Evolutionary conservation across 37 sponge, comb jelly and placozoan species (phyloP).

Genomic region (Aphrocallistes beatrix): DNA sequence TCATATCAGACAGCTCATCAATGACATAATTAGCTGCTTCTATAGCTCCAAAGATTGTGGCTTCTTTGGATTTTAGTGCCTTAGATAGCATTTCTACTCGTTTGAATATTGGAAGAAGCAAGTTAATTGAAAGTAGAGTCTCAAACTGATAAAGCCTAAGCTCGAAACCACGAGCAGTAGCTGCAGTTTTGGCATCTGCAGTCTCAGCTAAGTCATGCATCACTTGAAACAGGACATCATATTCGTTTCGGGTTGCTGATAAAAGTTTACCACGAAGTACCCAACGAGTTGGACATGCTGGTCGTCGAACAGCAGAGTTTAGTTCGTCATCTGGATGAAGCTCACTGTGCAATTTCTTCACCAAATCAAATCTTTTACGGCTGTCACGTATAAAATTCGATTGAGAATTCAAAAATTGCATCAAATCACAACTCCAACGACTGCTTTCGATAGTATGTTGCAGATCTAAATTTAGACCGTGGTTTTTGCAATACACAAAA

Average conservation of each 20-base stretch:
- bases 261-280: no score
- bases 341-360: no score
- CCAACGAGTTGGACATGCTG: not conserved
- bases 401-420: not conserved
- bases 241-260: no score
- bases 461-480: slow-evolving; percentile 4
- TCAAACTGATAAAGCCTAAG: not conserved
- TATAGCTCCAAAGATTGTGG: no score
- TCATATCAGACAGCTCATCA: no score
- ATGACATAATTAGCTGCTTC: no score
- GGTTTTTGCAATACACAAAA: not conserved
- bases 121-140: not conserved
- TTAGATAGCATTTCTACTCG: no score
- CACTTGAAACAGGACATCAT: no score
- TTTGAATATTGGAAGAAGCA: no score
- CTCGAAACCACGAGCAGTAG: not conserved
- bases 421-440: slow-evolving; percentile 14
- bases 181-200: not conserved
- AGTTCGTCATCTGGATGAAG: not conserved
- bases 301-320: slow-evolving; percentile 2
- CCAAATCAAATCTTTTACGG: no score
- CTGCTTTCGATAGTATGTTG: not conserved
- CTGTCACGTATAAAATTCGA: slow-evolving; percentile 12
- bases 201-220: not conserved
- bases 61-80: no score